Conservation (phyloP, 2,113 vertebrate genomes). For the Sorex araneus region DNA sequence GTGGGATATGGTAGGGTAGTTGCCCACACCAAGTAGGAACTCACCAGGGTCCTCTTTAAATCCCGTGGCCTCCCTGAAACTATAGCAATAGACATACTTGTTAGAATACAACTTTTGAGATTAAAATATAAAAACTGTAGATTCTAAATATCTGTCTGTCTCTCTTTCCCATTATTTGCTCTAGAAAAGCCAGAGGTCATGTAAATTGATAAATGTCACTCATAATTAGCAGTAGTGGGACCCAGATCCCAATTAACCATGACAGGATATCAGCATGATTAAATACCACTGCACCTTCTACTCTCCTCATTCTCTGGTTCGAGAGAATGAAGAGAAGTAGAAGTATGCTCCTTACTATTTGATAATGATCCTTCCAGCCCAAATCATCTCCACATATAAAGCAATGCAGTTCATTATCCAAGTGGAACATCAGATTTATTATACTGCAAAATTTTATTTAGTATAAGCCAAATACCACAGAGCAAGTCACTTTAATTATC, state of each 20-base stretch:
- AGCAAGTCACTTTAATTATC: constrained; percentile 7
- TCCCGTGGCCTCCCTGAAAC: too few relatives aligned
- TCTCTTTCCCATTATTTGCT: too few relatives aligned
- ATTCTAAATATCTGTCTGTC: not conserved
- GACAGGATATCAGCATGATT: too few relatives aligned
- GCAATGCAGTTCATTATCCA: constrained; percentile 40
- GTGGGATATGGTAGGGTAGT: too few relatives aligned
- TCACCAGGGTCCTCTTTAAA: too few relatives aligned
- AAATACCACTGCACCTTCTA: too few relatives aligned
- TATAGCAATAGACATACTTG: not conserved
- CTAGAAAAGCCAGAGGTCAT: not conserved
- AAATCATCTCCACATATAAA: not conserved
- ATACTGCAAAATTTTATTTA: constrained; percentile 16
- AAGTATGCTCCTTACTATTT: not conserved
- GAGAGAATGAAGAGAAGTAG: not conserved
- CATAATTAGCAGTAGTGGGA: too few relatives aligned
- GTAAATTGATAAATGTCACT: constrained; percentile 23
- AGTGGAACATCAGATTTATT: constrained; percentile 12
- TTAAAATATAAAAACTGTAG: constrained; percentile 18
- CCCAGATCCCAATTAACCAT: constrained; percentile 21
- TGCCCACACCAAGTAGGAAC: too few relatives aligned
- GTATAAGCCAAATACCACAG: not conserved
- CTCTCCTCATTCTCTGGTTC: too few relatives aligned
- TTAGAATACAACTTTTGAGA: not conserved
- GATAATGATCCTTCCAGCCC: not conserved